These are phyloP conservation scores for Corythornis leucogaster DNA, from an alignment of 2,797 vertebrate genomes.

Conservation along the genomic window DNA sequence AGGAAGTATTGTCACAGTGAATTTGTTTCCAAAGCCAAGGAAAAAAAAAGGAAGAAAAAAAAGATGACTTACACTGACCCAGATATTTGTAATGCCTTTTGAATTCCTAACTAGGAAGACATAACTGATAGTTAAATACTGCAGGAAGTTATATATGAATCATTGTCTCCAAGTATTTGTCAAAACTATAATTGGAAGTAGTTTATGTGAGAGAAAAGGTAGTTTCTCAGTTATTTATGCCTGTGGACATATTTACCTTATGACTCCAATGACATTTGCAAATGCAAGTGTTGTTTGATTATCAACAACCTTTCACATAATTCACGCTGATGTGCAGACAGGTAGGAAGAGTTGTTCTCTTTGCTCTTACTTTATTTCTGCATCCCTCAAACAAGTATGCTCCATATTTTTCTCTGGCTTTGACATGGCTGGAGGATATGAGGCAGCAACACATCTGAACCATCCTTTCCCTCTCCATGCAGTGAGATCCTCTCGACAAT, in stretches of 20 bases:
- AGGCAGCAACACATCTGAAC: background rate
- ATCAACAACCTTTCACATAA: background rate
- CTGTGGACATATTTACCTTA: slow-evolving; percentile 12
- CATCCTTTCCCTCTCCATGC: background rate
- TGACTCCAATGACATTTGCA: background rate
- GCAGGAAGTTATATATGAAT: background rate
- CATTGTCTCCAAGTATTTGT: background rate
- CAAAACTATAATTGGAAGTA: slow-evolving; percentile 34
- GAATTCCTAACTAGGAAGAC: slow-evolving; percentile 35
- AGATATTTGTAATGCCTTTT: slow-evolving; percentile 6
- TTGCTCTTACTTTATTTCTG: background rate
- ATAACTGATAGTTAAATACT: slow-evolving; percentile 4
- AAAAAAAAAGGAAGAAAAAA: background rate
- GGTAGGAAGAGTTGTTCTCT: background rate
- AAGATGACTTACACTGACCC: background rate
- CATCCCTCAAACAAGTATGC: background rate
- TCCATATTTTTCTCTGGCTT: background rate
- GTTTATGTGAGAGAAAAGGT: background rate
- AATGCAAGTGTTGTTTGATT: slow-evolving; percentile 1
- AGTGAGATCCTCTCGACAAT: background rate
- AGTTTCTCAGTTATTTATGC: slow-evolving; percentile 5
- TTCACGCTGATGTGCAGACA: background rate
- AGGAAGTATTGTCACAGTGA: background rate
- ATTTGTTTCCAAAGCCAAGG: background rate
- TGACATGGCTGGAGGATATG: background rate